Conservation (phyloP, 92 coral and sea anemone species). For the Desmophyllum pertusum region DNA sequence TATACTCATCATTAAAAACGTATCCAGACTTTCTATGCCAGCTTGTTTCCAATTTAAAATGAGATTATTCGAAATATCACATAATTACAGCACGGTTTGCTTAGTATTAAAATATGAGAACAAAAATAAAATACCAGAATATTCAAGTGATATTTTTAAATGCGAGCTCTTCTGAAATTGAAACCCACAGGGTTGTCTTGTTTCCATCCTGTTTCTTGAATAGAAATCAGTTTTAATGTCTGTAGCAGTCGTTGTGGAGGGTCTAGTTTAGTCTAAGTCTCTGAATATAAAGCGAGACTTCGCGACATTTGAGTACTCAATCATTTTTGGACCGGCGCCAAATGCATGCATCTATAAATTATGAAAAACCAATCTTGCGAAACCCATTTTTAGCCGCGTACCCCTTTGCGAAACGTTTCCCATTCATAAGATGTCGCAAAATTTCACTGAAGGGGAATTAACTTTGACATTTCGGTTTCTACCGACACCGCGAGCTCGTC, state of each 20-base stretch:
- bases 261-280: background rate
- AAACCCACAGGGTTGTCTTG: background rate
- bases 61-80: background rate
- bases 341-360: background rate
- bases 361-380: background rate
- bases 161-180: background rate
- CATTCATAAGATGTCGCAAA: background rate
- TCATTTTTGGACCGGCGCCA: background rate
- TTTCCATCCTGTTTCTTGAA: background rate
- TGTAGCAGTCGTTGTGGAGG: background rate
- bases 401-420: background rate
- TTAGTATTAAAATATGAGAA: background rate
- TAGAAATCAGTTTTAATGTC: constrained; percentile 11
- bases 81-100: background rate
- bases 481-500: background rate
- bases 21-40: background rate
- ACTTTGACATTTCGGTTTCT: background rate
- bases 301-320: background rate
- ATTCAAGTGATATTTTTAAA: background rate
- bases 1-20: background rate
- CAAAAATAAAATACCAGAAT: background rate
- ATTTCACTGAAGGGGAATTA: background rate
- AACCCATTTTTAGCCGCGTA: background rate
- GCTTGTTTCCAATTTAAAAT: background rate
- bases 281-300: background rate